Conservation (phyloP, 2,113 vertebrate genomes). For the Smithornis capensis region DNA sequence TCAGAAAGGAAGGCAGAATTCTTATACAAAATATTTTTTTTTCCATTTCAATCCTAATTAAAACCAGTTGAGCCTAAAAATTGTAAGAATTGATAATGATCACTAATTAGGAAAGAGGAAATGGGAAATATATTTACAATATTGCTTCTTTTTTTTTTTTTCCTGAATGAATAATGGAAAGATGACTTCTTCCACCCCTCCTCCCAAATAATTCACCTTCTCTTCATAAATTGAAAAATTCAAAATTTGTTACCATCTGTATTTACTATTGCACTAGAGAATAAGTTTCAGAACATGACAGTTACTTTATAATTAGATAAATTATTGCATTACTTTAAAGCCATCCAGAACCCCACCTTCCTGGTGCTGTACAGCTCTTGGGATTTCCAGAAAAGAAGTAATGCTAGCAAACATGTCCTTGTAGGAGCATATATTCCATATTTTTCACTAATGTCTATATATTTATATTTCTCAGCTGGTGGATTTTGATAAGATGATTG, state of each 20-base stretch:
- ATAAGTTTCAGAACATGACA: neutral
- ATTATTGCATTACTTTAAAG: neutral
- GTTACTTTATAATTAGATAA: neutral
- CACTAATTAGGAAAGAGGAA: neutral
- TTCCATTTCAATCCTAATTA: conserved; percentile 41
- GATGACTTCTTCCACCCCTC: neutral
- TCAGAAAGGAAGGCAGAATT: conserved; percentile 25
- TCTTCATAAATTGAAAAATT: neutral
- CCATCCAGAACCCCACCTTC: neutral
- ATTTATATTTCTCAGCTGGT: neutral
- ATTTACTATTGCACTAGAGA: neutral
- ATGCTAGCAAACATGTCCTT: neutral
- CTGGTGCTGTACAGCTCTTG: neutral
- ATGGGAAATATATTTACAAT: neutral
- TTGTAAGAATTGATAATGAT: neutral
- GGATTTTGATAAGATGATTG: neutral
- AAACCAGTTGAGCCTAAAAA: conserved; percentile 46
- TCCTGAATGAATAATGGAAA: neutral
- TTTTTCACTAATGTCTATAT: neutral
- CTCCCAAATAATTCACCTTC: neutral
- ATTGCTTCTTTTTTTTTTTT: neutral
- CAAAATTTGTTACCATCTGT: neutral
- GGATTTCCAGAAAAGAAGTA: neutral
- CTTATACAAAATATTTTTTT: conserved; percentile 42
- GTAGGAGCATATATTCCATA: neutral